phyloP scores from a whole-genome alignment of 2,888 invertebrate species.

The Ornithoptera priamus region DNA sequence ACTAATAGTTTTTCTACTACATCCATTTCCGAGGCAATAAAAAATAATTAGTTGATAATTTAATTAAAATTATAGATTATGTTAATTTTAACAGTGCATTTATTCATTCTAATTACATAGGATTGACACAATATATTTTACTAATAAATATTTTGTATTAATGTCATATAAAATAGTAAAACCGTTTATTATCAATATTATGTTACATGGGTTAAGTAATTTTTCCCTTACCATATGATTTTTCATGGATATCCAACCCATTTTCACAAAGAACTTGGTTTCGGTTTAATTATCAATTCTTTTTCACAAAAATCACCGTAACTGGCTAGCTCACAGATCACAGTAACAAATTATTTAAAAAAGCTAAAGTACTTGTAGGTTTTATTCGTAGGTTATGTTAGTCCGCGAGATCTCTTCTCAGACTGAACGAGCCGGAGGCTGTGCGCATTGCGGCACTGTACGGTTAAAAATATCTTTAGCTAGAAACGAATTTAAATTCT shows the following conservation, averaged over 20 bases:
- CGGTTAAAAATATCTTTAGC: constrained; percentile 49
- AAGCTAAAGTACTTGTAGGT: not conserved
- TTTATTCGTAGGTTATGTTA: constrained; percentile 62
- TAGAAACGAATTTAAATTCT: not conserved
- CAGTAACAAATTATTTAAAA: not conserved
- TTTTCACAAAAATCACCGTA: constrained; percentile 33
- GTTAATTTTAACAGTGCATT: too few species aligned
- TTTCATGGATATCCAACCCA: constrained; percentile 78
- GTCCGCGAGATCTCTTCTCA: constrained; percentile 65
- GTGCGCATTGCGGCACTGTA: constrained; percentile 77
- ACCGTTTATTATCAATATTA: not conserved
- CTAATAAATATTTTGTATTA: not conserved
- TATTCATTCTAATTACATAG: too few species aligned
- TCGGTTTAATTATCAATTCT: constrained; percentile 63
- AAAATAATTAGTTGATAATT: too few species aligned
- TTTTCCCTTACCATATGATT: constrained; percentile 71
- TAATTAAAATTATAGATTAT: too few species aligned
- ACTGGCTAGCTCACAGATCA: constrained; percentile 38
- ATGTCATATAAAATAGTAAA: not conserved
- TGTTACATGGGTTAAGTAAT: not conserved
- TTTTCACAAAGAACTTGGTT: constrained; percentile 61
- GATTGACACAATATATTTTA: too few species aligned
- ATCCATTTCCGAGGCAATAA: too few species aligned
- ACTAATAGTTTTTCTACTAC: too few species aligned
- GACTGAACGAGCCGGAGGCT: constrained; percentile 71